Conservation (phyloP, 2,888 invertebrate species). For the Sinhomidia bicolor region DNA sequence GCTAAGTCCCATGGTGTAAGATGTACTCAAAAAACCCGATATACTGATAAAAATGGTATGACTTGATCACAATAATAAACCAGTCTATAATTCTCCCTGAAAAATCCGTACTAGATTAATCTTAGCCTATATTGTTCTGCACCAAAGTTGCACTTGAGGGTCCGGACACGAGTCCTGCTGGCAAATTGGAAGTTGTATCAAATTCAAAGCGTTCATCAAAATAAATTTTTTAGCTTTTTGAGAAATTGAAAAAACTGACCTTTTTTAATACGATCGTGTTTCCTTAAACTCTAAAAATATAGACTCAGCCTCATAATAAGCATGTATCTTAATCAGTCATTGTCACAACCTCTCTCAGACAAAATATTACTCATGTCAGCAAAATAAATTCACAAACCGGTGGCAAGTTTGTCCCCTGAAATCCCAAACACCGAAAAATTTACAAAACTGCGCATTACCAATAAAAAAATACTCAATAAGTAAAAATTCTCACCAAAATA, state of each 20-base stretch:
- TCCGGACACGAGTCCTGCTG: conserved; percentile 42
- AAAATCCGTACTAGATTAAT: conserved; percentile 31
- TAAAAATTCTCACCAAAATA: too few relatives aligned
- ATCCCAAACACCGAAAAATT: conserved; percentile 16
- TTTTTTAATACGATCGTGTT: conserved; percentile 9
- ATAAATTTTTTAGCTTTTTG: too few relatives aligned
- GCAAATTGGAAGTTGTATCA: neutral
- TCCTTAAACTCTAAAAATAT: conserved; percentile 36
- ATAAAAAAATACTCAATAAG: too few relatives aligned
- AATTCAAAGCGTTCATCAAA: too few relatives aligned
- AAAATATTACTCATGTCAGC: neutral
- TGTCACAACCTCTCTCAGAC: conserved; percentile 61
- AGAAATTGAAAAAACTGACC: neutral
- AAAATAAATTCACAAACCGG: conserved; percentile 36
- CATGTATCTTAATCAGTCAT: conserved; percentile 63
- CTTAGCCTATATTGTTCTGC: conserved; percentile 67
- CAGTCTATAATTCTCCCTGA: conserved; percentile 73
- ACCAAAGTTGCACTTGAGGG: conserved; percentile 69
- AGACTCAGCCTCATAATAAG: conserved; percentile 64
- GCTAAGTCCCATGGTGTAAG: conserved; percentile 73
- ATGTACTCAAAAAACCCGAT: conserved; percentile 32
- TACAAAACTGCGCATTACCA: too few relatives aligned
- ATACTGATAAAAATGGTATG: conserved; percentile 73
- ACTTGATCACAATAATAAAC: conserved; percentile 70
- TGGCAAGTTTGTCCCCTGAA: too few relatives aligned